Base-by-base conservation (phyloP, 2,888 invertebrate genomes). In the Peribatodes rhomboidaria region DNA sequence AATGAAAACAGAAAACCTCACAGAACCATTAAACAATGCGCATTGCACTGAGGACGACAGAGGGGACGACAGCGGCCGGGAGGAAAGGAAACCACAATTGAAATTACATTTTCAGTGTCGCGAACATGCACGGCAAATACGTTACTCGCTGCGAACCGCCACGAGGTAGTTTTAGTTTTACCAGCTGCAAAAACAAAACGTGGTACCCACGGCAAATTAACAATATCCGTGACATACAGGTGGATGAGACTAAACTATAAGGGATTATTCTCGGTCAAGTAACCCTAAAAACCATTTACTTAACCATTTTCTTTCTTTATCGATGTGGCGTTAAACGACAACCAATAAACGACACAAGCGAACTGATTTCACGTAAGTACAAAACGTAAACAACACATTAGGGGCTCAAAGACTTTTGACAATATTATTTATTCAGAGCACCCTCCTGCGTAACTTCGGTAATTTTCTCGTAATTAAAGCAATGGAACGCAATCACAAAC, bases 381-480 rank as follows among this genome's bases (percentile, higher is more conserved):
- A 14, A 3, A 20, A 20, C 18, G 20, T 0, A 42, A 50, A 50
- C 50, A 50, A 50, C 50, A 50, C 50, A 50, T 50, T 50, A 50
- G 50, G 35, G 35, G 35, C 35, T 35, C 18, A n/a, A 50, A 37
- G 18, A 35, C 50, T 50, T 50, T 50, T 35, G 53, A 53, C 39
- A 39, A 1, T 22, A 39, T 53, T 41, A 53, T 39, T 53, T 53
- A 53, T 53, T 39, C 53, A 53, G 39, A 14, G 16, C 53, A 22
- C 37, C 53, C 53, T 53, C 16, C 44, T 18, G 22, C 47, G 20
- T 14, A 57, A 57, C 22, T 46, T 57, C 13, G 50, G 41, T 33
- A 31, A 59, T 42, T 33, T 50, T 50, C 27, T 50, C 33, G 50
- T 50, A 50, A 50, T 59, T 59, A 59, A 41, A 42, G 59, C 59